Evolutionary conservation across 1,140 invertebrate genomes (phyloP).

Genomic region (Ostrea edulis): DNA sequence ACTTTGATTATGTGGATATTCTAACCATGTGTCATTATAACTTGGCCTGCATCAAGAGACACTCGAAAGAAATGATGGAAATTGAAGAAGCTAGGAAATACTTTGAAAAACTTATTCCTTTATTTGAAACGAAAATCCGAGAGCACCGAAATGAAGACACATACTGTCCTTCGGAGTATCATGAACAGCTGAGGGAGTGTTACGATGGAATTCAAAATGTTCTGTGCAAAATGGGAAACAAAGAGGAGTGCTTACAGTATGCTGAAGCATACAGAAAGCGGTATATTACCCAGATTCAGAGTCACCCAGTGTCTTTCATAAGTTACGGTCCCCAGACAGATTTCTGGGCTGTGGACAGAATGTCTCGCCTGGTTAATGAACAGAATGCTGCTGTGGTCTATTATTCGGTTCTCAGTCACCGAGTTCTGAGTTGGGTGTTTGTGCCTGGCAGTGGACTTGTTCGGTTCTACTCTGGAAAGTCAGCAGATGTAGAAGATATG

Average conservation of each 20-base stretch:
- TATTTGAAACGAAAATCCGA: constrained; percentile 70
- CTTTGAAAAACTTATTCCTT: constrained; percentile 73
- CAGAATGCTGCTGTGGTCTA: constrained; percentile 75
- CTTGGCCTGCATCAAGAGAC: constrained; percentile 71
- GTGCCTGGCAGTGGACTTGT: constrained; percentile 70
- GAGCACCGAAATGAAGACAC: constrained; percentile 72
- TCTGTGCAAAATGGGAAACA: constrained; percentile 70
- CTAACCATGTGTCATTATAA: constrained; percentile 72
- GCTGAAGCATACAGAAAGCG: constrained; percentile 72
- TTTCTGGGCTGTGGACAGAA: constrained; percentile 68
- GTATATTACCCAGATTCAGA: constrained; percentile 66
- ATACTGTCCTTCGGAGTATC: constrained; percentile 69
- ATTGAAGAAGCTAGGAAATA: constrained; percentile 71
- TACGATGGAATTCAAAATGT: constrained; percentile 75
- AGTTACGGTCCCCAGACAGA: constrained; percentile 56
- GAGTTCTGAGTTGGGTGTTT: constrained; percentile 74
- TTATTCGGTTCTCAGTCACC: constrained; percentile 69
- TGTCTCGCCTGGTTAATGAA: constrained; percentile 68
- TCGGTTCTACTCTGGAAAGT: constrained; percentile 69
- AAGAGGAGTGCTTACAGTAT: constrained; percentile 73
- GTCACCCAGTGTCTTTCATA: constrained; percentile 57
- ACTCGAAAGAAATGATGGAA: constrained; percentile 71
- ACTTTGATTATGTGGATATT: constrained; percentile 68
- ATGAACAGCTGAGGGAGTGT: constrained; percentile 71
- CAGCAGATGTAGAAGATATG: constrained; percentile 60